A percentile compares a stretch with the other conserved stretches of the same genome.
Conservation (phyloP, 2,797 vertebrate genomes). For the Enteromius mattozi region DNA sequence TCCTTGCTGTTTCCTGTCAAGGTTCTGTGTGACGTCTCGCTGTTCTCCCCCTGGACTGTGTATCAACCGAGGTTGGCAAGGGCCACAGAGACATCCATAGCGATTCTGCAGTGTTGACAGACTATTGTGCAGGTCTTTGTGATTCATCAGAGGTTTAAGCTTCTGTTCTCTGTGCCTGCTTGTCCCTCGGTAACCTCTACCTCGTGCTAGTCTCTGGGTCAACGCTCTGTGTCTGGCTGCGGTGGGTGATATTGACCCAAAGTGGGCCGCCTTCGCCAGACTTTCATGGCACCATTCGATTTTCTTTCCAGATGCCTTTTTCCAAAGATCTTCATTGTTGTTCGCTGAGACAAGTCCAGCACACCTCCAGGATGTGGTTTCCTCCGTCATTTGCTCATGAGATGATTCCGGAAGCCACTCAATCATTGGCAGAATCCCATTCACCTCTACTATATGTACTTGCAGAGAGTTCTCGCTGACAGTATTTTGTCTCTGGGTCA, state of each 20-base stretch:
- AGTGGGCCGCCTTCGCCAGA: constrained; percentile 9
- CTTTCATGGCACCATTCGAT: constrained; percentile 22
- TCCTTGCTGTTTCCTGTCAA: constrained; percentile 2
- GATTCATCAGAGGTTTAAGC: constrained; percentile 12
- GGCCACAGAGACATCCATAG: constrained; percentile 24
- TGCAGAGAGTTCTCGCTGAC: constrained; percentile 26
- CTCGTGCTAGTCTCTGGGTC: constrained; percentile 29
- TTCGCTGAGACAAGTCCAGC: constrained; percentile 30
- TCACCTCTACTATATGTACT: constrained; percentile 30
- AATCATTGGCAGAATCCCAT: constrained; percentile 40
- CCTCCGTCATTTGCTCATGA: constrained; percentile 13
- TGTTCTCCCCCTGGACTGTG: neutral
- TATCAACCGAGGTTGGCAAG: constrained; percentile 13
- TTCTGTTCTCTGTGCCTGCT: constrained; percentile 18
- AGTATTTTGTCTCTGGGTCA: constrained; percentile 45
- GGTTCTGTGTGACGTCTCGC: neutral
- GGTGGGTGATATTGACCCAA: constrained; percentile 5
- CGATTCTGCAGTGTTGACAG: neutral
- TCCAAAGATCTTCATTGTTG: constrained; percentile 20
- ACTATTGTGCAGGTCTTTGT: constrained; percentile 11
- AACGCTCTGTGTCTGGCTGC: constrained; percentile 25
- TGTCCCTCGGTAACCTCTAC: constrained; percentile 13
- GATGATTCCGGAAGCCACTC: constrained; percentile 20
- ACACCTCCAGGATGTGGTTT: constrained; percentile 41
- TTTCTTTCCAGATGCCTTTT: constrained; percentile 37